These are phyloP conservation scores for Leptinotarsa peninsularis DNA, from an alignment of 2,888 invertebrate genomes.

Conservation along the genomic window DNA sequence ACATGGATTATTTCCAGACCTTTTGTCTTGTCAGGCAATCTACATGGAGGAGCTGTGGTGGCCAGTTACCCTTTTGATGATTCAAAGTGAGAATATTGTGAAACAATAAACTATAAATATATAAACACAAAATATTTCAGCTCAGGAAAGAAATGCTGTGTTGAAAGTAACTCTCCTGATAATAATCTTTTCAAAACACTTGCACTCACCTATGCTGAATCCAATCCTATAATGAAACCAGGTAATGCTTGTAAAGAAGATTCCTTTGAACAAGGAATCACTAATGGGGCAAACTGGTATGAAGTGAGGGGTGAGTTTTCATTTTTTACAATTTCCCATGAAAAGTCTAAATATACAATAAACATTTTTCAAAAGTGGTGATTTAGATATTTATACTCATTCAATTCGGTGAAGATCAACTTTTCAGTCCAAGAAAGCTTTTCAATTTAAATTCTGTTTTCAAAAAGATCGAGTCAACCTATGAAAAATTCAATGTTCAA, in stretches of 20 bases:
- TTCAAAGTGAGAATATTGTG: slow-evolving; percentile 70
- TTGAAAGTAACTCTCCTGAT: slow-evolving; percentile 84
- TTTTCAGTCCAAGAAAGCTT: too few species aligned
- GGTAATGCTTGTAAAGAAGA: slow-evolving; percentile 82
- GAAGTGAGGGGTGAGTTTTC: slow-evolving; percentile 75
- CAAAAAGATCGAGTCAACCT: too few species aligned
- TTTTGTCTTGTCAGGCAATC: slow-evolving; percentile 93
- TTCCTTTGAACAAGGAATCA: slow-evolving; percentile 82
- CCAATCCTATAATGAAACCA: slow-evolving; percentile 79
- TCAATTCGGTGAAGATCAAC: too few species aligned
- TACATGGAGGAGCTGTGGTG: slow-evolving; percentile 97
- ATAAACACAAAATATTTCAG: slow-evolving; percentile 44
- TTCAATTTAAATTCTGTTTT: too few species aligned
- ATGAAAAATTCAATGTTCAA: too few species aligned
- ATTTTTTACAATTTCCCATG: not conserved
- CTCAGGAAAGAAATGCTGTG: slow-evolving; percentile 74
- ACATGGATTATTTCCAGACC: slow-evolving; percentile 88
- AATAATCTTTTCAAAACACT: slow-evolving; percentile 83
- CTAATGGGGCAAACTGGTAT: slow-evolving; percentile 95
- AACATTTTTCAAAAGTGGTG: too few species aligned
- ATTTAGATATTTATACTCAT: too few species aligned
- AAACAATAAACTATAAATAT: too few species aligned
- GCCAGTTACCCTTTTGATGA: slow-evolving; percentile 98
- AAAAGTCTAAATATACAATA: too few species aligned
- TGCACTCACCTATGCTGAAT: slow-evolving; percentile 80